Evolutionary conservation across 2,888 invertebrate genomes (phyloP), one percentile per base, ranked within the genome.

Genomic region (Pollenia angustigena): DNA sequence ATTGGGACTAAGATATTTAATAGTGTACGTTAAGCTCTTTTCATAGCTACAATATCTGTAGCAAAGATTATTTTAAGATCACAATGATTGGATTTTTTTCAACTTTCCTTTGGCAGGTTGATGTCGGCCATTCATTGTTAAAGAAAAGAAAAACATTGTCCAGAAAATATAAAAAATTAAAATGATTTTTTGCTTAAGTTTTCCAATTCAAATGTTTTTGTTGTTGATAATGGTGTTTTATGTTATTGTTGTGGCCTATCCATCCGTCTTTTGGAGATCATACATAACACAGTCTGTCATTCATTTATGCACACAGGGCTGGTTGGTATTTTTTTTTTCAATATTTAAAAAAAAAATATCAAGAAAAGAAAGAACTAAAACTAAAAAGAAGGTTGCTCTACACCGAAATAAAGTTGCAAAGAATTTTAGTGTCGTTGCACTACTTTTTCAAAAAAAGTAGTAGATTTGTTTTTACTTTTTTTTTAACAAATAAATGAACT

Each of bases 121-220:
- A 56, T 85, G 68, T 72, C 82, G 58, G 62, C 18, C 69, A 72
- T 66, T 71, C 69, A 58, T 68, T 64, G 44, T 40, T 40, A 12
- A 7, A 16, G 40, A 32, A 69, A 54, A 10, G 54, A 18, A 56
- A 48, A 54, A 46, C 18, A 10, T 16, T 50, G 40, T 12, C 40
- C 42, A 48, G 40, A 7, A 6, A 23, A 64, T 14, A 44, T 9
- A 42, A 60, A n/a, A 11, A 54, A 75, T 12, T 54, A 42, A 74
- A 75, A 75, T 76, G 7, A 18, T 74, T 72, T 87, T 83, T 48
- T 85, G 79, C 62, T 85, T 60, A 58, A 58, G 64, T 81, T 87
- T 76, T 46, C 48, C 76, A 83, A 83, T 72, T 83, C 80, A 87
- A 87, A 87, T 68, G 60, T 11, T 71, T 40, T 16, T 75, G 32